Conservation (phyloP, 1,140 invertebrate species). For the Aradophagus sp. region DNA sequence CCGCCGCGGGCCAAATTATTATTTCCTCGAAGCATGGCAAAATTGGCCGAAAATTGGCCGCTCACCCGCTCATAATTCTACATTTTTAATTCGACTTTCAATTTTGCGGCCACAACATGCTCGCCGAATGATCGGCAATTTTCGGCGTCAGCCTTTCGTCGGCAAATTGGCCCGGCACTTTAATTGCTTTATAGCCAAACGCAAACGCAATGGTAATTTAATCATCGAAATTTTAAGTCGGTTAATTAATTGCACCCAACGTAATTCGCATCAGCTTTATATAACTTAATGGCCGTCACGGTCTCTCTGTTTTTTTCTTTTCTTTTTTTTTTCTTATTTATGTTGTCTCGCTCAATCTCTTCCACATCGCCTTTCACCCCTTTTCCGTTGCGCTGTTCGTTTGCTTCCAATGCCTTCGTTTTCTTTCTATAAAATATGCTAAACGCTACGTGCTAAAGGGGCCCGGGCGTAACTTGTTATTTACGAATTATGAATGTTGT, state of each 20-base stretch:
- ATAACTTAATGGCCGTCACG: conserved; percentile 35
- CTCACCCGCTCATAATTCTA: conserved; percentile 60
- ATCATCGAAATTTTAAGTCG: conserved; percentile 24
- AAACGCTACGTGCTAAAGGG: conserved; percentile 53
- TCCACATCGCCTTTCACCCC: not conserved
- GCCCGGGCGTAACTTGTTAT: conserved; percentile 45
- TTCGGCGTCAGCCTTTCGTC: conserved; percentile 37
- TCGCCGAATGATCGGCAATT: conserved; percentile 38
- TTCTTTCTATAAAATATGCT: conserved; percentile 57
- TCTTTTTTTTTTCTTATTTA: not conserved
- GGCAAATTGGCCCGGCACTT: conserved; percentile 18
- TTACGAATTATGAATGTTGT: conserved; percentile 58
- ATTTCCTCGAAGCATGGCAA: conserved; percentile 64
- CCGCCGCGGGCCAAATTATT: conserved; percentile 69
- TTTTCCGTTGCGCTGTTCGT: conserved; percentile 17
- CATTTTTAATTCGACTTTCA: conserved; percentile 73
- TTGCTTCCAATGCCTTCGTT: conserved; percentile 43
- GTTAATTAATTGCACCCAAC: conserved; percentile 43
- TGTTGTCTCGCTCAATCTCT: not conserved
- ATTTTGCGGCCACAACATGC: conserved; percentile 60
- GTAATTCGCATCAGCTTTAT: conserved; percentile 38
- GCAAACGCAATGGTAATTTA: conserved; percentile 42
- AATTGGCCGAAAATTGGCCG: conserved; percentile 70
- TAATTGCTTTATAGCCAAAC: conserved; percentile 39
- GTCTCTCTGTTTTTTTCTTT: conserved; percentile 7